phyloP scores from a whole-genome alignment of 2,113 vertebrate genomes.

The Cyprinodon brontotheroides region DNA sequence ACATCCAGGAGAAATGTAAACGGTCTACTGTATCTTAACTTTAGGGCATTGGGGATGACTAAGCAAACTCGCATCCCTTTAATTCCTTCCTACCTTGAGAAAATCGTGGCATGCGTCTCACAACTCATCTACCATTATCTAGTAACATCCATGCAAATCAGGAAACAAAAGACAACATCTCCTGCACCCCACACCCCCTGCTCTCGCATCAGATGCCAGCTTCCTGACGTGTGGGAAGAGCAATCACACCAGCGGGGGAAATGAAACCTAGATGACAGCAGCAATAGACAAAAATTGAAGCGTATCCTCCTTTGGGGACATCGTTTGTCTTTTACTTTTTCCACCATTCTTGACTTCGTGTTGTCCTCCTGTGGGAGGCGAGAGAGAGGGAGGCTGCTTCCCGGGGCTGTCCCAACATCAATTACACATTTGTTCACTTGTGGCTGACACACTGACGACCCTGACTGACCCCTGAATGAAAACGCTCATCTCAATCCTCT shows the following conservation, averaged over 20 bases:
- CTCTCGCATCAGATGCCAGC: slow-evolving; percentile 65
- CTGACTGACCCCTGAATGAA: slow-evolving; percentile 77
- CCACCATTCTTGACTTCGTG: slow-evolving; percentile 71
- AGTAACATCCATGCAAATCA: slow-evolving; percentile 78
- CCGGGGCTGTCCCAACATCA: slow-evolving; percentile 84
- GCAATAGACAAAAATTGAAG: slow-evolving; percentile 77
- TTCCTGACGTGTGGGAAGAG: slow-evolving; percentile 71
- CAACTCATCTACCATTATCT: slow-evolving; percentile 67
- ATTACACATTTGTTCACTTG: slow-evolving; percentile 86
- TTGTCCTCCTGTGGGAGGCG: slow-evolving; percentile 71
- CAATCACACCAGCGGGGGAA: slow-evolving; percentile 77
- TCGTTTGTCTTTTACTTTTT: slow-evolving; percentile 72
- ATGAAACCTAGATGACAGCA: slow-evolving; percentile 68
- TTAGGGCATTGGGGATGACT: neutral
- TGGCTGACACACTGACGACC: slow-evolving; percentile 81
- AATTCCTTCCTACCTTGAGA: slow-evolving; percentile 45
- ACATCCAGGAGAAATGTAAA: neutral
- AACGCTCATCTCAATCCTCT: slow-evolving; percentile 78
- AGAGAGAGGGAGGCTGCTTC: slow-evolving; percentile 62
- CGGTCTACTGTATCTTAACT: neutral
- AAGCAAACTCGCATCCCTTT: slow-evolving; percentile 7
- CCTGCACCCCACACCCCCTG: slow-evolving; percentile 50
- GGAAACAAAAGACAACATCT: slow-evolving; percentile 73
- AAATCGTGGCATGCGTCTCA: slow-evolving; percentile 56
- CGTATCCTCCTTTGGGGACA: slow-evolving; percentile 78